phyloP scores from a whole-genome alignment of 2,797 vertebrate species.

The Megaceryle alcyon region DNA sequence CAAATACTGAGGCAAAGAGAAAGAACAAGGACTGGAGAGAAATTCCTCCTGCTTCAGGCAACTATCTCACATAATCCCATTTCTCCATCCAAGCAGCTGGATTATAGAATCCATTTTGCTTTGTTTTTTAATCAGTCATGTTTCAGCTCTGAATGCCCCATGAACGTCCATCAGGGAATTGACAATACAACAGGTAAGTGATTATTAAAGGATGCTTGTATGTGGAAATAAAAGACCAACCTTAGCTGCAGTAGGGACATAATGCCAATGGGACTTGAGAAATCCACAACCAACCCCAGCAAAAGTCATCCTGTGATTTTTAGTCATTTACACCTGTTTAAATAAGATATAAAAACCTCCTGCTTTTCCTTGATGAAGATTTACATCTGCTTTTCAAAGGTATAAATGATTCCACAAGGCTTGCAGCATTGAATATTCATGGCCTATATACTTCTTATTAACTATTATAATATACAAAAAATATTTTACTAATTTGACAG shows the following conservation, averaged over 20 bases:
- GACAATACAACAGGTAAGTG: neutral
- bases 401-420: neutral
- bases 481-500: slow-evolving; percentile 66
- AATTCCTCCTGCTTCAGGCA: neutral
- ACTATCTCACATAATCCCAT: neutral
- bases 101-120: neutral
- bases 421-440: neutral
- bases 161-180: neutral
- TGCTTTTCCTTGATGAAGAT: neutral
- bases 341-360: neutral
- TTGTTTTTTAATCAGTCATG: neutral
- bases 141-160: neutral
- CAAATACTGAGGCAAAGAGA: neutral
- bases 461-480: slow-evolving; percentile 31
- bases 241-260: neutral
- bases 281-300: neutral
- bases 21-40: neutral
- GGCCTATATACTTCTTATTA: slow-evolving; percentile 32
- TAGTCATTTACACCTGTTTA: neutral
- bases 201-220: neutral
- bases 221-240: neutral
- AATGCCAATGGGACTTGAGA: neutral
- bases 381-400: neutral
- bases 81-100: neutral
- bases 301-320: neutral